Evolutionary conservation across 2,113 vertebrate species (phyloP).

Genomic region (Eupsittula cactorum): DNA sequence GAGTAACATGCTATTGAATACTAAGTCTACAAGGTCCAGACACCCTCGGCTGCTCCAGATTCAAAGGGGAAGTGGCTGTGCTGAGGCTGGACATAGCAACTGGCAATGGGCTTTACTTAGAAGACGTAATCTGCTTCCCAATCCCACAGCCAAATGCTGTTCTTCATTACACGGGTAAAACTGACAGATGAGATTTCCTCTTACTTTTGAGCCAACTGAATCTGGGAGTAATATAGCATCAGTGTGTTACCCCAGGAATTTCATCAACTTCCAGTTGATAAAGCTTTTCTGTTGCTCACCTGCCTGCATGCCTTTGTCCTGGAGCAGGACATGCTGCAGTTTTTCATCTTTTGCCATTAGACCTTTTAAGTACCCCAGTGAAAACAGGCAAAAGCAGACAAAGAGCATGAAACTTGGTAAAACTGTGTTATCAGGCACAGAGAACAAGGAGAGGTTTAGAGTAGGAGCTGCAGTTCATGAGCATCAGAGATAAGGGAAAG

Average conservation of each 20-base stretch:
- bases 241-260: conserved; percentile 11
- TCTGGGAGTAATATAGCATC: conserved; percentile 51
- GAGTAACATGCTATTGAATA: not conserved
- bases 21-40: not conserved
- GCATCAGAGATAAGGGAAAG: not conserved
- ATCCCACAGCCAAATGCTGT: conserved; percentile 29
- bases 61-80: not conserved
- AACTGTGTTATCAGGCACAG: not conserved
- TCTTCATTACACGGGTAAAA: conserved; percentile 25
- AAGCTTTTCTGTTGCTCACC: conserved; percentile 28
- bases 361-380: not conserved
- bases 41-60: not conserved
- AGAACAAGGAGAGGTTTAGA: not conserved
- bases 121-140: conserved; percentile 3
- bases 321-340: not conserved
- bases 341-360: conserved; percentile 26
- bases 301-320: conserved; percentile 8
- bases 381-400: not conserved
- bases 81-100: not conserved
- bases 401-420: not conserved
- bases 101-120: not conserved
- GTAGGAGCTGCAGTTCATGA: not conserved
- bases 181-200: conserved; percentile 37
- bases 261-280: conserved; percentile 43
- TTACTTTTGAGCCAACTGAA: conserved; percentile 24